Conservation (phyloP, 2,797 vertebrate species). For the Paramormyrops hopkinsi region DNA sequence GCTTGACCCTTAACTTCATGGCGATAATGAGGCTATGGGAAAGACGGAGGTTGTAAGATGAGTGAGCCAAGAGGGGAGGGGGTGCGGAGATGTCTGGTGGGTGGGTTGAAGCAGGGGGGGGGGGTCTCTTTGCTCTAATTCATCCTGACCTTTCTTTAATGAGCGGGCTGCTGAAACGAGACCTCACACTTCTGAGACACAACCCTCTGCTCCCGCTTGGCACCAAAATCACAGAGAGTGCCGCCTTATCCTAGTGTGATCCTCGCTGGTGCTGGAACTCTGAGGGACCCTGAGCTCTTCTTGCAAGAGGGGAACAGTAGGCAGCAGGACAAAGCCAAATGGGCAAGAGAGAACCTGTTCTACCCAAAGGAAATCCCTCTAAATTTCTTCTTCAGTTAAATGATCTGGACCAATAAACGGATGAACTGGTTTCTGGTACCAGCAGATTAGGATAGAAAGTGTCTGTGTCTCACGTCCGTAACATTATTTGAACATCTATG, state of each 20-base stretch:
- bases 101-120: background rate
- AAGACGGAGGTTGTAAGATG: background rate
- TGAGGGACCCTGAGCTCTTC: background rate
- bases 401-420: background rate
- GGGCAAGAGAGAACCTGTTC: background rate
- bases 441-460: background rate
- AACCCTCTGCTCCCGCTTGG: background rate
- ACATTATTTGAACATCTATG: background rate
- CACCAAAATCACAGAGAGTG: background rate
- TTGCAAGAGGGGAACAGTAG: background rate
- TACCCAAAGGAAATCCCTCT: background rate
- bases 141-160: conserved; percentile 21
- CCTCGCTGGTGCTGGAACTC: background rate
- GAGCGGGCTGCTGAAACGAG: conserved; percentile 12
- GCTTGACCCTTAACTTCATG: conserved; percentile 22
- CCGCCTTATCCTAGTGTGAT: background rate
- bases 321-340: background rate
- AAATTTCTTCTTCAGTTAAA: background rate
- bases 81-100: background rate
- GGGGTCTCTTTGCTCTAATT: conserved; percentile 7
- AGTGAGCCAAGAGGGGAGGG: background rate
- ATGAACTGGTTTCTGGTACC: too few species aligned
- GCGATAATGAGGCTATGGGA: conserved; percentile 27
- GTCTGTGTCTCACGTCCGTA: background rate
- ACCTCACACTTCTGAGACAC: background rate